phyloP scores from a whole-genome alignment of 2,113 vertebrate genomes.

The Sula dactylatra region DNA sequence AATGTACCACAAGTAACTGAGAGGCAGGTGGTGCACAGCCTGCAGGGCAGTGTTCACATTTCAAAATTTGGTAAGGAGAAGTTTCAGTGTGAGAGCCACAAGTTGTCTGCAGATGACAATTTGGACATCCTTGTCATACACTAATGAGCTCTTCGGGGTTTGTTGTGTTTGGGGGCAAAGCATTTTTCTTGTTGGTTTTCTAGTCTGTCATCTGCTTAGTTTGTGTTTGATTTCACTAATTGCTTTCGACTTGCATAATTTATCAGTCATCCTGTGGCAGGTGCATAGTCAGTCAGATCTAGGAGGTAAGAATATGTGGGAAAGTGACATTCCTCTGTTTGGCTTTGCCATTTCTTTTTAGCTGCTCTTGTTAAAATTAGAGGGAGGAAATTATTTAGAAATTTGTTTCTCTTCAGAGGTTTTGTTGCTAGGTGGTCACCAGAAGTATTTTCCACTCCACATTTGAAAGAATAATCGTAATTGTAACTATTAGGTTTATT shows the following conservation, averaged over 20 bases:
- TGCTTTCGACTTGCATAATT: neutral
- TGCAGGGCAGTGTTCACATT: neutral
- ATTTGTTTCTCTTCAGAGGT: neutral
- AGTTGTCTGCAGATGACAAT: neutral
- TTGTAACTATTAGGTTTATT: neutral
- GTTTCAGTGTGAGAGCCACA: neutral
- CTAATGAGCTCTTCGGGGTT: neutral
- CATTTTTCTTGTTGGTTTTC: neutral
- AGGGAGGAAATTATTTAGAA: neutral
- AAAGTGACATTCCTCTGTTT: neutral
- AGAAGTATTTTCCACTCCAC: neutral
- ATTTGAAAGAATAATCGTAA: neutral
- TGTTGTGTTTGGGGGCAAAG: neutral
- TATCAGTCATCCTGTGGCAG: neutral
- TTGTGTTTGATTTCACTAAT: neutral
- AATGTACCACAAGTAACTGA: neutral
- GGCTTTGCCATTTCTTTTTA: neutral
- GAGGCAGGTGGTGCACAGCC: neutral
- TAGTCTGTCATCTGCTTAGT: neutral
- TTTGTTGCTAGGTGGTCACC: neutral
- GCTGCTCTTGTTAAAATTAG: neutral
- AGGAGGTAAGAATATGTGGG: neutral
- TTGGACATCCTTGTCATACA: neutral
- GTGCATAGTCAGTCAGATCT: neutral
- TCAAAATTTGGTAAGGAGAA: neutral